These are phyloP conservation scores for Cyclargus thomasi DNA, from an alignment of 1,140 invertebrate genomes.

Conservation along the genomic window DNA sequence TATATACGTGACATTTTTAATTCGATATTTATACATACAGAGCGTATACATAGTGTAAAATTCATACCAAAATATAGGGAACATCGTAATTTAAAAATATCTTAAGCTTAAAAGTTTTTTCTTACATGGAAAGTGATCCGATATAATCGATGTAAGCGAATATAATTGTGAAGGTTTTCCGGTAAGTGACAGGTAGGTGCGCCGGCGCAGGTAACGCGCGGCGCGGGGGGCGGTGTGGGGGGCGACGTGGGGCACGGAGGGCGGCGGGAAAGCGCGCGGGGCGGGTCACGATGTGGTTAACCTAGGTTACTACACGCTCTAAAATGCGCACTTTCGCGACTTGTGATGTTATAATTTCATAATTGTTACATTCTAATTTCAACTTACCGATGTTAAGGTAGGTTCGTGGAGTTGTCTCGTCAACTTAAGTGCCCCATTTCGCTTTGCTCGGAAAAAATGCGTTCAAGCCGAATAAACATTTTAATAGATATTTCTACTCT, in stretches of 20 bases:
- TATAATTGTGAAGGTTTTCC: constrained; percentile 62
- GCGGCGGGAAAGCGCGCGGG: constrained; percentile 34
- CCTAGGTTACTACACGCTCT: constrained; percentile 38
- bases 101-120: not conserved
- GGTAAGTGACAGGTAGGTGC: constrained; percentile 41
- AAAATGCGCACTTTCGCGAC: constrained; percentile 35
- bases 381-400: not conserved
- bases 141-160: constrained; percentile 51
- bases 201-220: constrained; percentile 33
- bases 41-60: too few species aligned
- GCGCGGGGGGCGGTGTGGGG: constrained; percentile 27
- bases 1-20: too few species aligned
- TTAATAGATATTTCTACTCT: too few species aligned
- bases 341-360: constrained; percentile 14
- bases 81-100: not conserved
- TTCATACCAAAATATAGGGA: too few species aligned
- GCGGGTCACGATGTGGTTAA: constrained; percentile 66
- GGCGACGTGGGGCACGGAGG: constrained; percentile 25
- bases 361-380: constrained; percentile 14
- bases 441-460: too few species aligned
- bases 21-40: too few species aligned
- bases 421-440: too few species aligned
- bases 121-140: constrained; percentile 23
- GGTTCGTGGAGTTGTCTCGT: not conserved
- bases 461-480: too few species aligned